Conservation (phyloP, 1,140 invertebrate genomes). For the Drosophila sturtevanti region DNA sequence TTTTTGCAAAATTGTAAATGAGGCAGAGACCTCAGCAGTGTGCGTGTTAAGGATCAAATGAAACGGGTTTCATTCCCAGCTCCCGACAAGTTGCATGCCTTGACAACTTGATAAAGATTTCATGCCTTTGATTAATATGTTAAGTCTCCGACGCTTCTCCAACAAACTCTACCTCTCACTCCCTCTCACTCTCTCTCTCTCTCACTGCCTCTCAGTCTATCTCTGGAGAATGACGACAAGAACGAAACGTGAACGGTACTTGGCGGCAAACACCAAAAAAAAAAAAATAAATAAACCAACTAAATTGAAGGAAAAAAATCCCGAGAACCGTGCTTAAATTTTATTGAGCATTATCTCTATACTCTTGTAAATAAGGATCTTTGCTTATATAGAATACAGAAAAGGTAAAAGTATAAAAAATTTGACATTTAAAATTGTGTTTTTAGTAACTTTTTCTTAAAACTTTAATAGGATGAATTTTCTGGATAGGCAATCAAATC, state of each 20-base stretch:
- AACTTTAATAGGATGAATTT: too few species aligned
- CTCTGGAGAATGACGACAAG: background rate
- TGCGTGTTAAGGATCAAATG: conserved; percentile 79
- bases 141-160: conserved; percentile 42
- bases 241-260: conserved; percentile 32
- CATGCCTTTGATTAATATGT: conserved; percentile 81
- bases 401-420: too few species aligned
- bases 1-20: conserved; percentile 68
- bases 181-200: background rate
- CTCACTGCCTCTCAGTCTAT: background rate
- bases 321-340: background rate
- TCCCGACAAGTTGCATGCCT: conserved; percentile 44
- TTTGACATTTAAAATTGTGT: too few species aligned
- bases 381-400: too few species aligned
- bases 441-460: too few species aligned
- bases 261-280: conserved; percentile 25
- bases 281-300: conserved; percentile 34
- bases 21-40: conserved; percentile 40
- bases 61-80: conserved; percentile 61
- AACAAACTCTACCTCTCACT: background rate
- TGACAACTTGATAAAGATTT: conserved; percentile 81
- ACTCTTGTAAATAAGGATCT: too few species aligned
- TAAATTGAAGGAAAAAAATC: conserved; percentile 17
- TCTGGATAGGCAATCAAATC: too few species aligned
- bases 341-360: background rate